Conservation (phyloP, 2,888 invertebrate genomes). For the Nezara viridula region DNA sequence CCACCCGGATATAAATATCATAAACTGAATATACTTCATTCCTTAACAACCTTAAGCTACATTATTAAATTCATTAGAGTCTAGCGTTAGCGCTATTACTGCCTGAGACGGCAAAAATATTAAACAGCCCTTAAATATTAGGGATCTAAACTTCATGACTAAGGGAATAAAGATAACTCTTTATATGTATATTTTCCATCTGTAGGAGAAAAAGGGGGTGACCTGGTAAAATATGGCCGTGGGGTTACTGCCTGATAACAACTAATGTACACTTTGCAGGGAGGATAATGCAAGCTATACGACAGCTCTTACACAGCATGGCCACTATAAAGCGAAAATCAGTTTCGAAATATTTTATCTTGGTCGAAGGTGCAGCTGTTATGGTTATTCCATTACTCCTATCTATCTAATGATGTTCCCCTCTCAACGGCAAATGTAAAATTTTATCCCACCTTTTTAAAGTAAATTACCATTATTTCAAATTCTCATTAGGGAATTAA, state of each 20-base stretch:
- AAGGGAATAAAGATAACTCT: constrained; percentile 46
- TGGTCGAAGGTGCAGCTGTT: neutral
- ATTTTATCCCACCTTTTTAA: neutral
- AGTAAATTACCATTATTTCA: neutral
- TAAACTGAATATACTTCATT: neutral
- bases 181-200: constrained; percentile 31
- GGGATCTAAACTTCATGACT: constrained; percentile 17
- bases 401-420: constrained; percentile 7
- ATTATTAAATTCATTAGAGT: constrained; percentile 17
- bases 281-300: constrained; percentile 40
- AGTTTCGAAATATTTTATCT: constrained; percentile 12
- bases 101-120: neutral
- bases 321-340: constrained; percentile 23
- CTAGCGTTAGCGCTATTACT: neutral
- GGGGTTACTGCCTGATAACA: constrained; percentile 30
- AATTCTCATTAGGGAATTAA: neutral
- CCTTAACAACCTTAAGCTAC: neutral
- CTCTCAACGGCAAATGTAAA: neutral
- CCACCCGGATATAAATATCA: neutral
- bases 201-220: neutral
- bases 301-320: neutral
- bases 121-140: constrained; percentile 9
- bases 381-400: constrained; percentile 11
- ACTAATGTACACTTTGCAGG: constrained; percentile 24
- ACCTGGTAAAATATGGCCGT: constrained; percentile 16